phyloP scores from a whole-genome alignment of 2,797 vertebrate species.

The Acipenser transmontanus region DNA sequence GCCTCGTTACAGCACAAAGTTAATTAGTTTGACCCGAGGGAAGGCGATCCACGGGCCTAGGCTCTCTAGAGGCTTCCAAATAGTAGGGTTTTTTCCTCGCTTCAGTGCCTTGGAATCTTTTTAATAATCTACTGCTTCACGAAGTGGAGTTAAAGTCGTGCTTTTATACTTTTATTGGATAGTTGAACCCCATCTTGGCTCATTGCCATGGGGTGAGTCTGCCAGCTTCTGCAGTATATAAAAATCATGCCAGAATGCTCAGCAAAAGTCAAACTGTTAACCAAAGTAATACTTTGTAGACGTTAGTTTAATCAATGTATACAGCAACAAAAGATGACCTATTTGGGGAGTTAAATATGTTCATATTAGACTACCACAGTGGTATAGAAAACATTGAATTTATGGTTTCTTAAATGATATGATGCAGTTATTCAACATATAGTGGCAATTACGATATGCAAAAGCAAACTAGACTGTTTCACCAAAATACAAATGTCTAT shows the following conservation, averaged over 20 bases:
- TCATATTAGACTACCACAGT: too few species aligned
- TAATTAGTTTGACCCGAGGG: slow-evolving; percentile 35
- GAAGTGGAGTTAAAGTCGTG: not conserved
- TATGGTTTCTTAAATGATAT: too few species aligned
- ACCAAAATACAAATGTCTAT: too few species aligned
- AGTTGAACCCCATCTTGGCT: slow-evolving; percentile 4
- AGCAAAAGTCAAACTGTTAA: not conserved
- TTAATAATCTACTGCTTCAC: slow-evolving; percentile 23
- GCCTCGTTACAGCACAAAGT: slow-evolving; percentile 5
- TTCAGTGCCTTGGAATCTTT: slow-evolving; percentile 22
- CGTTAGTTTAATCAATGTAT: too few species aligned
- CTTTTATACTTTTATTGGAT: not conserved
- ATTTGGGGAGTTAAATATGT: too few species aligned
- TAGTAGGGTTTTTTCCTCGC: slow-evolving; percentile 21
- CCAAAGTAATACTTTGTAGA: not conserved
- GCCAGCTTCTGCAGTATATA: not conserved
- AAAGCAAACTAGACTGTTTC: too few species aligned
- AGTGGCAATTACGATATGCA: too few species aligned
- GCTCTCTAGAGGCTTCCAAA: slow-evolving; percentile 12
- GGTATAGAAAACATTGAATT: too few species aligned
- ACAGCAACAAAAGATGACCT: too few species aligned
- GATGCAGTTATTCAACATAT: too few species aligned
- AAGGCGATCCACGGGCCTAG: slow-evolving; percentile 30
- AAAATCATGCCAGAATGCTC: not conserved
- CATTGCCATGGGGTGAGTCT: not conserved